phyloP scores from a whole-genome alignment of 2,888 invertebrate species.

The Amorpha juglandis region DNA sequence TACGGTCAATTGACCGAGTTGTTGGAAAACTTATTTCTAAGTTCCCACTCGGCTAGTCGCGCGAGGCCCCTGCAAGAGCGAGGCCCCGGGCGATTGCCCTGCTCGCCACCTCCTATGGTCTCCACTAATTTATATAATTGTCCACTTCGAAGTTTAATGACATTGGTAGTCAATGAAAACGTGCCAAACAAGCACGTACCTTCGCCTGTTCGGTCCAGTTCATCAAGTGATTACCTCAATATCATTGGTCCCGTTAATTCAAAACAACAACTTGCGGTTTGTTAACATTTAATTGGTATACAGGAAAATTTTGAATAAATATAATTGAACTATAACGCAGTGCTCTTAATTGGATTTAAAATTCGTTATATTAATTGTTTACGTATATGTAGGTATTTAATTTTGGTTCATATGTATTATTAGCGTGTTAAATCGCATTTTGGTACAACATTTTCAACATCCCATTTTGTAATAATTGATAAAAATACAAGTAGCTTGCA shows the following conservation, averaged over 20 bases:
- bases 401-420: neutral
- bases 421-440: no score
- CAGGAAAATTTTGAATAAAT: slow-evolving; percentile 25
- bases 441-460: no score
- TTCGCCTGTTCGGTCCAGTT: neutral
- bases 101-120: no score
- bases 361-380: neutral
- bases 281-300: slow-evolving; percentile 23
- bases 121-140: neutral
- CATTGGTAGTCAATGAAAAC: neutral
- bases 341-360: neutral
- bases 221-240: neutral
- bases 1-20: no score
- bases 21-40: no score
- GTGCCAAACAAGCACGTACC: neutral
- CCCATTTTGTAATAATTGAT: no score
- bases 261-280: slow-evolving; percentile 13
- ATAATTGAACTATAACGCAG: slow-evolving; percentile 5
- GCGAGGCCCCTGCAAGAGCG: no score
- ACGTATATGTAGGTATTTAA: neutral
- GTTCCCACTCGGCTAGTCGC: no score
- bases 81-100: no score
- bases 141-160: neutral
- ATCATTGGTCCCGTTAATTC: neutral
- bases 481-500: neutral